Evolutionary conservation across 2,888 invertebrate genomes (phyloP).

Genomic region (Podotricha telesiphe): DNA sequence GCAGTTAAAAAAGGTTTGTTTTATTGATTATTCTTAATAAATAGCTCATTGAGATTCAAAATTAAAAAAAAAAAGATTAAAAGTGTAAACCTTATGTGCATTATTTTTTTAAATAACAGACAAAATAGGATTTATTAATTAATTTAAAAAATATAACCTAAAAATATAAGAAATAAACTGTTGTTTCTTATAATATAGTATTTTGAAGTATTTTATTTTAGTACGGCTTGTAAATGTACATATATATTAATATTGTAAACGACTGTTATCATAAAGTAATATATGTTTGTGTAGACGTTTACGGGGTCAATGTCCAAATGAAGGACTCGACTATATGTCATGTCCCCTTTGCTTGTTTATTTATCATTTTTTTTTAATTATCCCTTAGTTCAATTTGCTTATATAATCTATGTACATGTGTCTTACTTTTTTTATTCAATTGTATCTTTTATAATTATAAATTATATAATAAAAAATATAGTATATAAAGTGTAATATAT

Average conservation of each 20-base stretch:
- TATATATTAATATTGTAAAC: neutral
- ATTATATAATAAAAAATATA: no score
- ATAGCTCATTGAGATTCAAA: neutral
- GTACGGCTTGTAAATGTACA: neutral
- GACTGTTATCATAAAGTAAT: neutral
- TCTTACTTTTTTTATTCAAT: no score
- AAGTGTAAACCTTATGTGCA: no score
- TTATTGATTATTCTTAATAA: neutral
- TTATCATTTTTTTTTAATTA: neutral
- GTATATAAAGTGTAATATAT: no score
- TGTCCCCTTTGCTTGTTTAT: neutral
- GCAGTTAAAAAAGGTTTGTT: slow-evolving; percentile 67
- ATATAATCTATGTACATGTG: neutral
- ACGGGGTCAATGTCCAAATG: slow-evolving; percentile 11
- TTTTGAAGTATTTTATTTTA: neutral
- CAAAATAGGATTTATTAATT: neutral
- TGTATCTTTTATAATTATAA: no score
- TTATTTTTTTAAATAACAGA: neutral
- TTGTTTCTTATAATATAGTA: neutral
- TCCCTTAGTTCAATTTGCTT: neutral
- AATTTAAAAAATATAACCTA: slow-evolving; percentile 11
- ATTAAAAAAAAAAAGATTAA: no score
- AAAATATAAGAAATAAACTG: neutral
- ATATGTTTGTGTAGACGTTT: neutral
- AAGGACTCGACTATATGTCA: neutral